phyloP scores from a whole-genome alignment of 2,113 vertebrate genomes.

The Oenanthe melanoleuca region DNA sequence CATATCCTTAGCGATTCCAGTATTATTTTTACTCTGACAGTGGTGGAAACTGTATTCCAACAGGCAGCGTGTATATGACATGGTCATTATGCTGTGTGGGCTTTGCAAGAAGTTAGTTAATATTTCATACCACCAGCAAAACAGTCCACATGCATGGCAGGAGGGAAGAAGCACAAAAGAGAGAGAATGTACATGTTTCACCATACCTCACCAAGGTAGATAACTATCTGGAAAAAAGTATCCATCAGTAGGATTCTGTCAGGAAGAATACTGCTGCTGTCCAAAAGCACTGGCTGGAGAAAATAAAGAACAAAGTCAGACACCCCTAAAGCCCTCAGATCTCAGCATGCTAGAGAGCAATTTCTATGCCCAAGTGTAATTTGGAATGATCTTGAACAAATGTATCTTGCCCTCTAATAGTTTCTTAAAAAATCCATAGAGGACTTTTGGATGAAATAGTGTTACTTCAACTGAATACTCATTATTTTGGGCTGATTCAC shows the following conservation, averaged over 20 bases:
- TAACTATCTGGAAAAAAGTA: conserved; percentile 98
- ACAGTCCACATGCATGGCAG: not conserved
- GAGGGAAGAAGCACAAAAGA: not conserved
- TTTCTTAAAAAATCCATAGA: not conserved
- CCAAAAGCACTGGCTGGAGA: conserved; percentile 91
- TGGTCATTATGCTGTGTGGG: too few species aligned
- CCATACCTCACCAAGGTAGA: conserved; percentile 94
- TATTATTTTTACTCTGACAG: not conserved
- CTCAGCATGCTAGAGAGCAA: not conserved
- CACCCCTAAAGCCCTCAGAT: not conserved
- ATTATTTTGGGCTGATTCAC: not conserved
- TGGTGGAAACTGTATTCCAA: not conserved
- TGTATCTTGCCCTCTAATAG: not conserved
- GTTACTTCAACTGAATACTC: not conserved
- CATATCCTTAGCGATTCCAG: not conserved
- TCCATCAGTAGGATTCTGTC: conserved; percentile 97
- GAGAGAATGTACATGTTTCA: not conserved
- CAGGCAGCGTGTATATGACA: not conserved
- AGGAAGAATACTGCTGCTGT: conserved; percentile 96
- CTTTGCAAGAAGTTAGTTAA: not conserved
- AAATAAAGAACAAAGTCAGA: not conserved
- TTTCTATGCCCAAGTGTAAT: not conserved
- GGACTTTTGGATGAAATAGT: not conserved
- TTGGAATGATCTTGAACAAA: not conserved
- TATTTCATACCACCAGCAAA: not conserved